Evolutionary conservation across 2,888 invertebrate species (phyloP).

Genomic region (Leptinotarsa juncta): DNA sequence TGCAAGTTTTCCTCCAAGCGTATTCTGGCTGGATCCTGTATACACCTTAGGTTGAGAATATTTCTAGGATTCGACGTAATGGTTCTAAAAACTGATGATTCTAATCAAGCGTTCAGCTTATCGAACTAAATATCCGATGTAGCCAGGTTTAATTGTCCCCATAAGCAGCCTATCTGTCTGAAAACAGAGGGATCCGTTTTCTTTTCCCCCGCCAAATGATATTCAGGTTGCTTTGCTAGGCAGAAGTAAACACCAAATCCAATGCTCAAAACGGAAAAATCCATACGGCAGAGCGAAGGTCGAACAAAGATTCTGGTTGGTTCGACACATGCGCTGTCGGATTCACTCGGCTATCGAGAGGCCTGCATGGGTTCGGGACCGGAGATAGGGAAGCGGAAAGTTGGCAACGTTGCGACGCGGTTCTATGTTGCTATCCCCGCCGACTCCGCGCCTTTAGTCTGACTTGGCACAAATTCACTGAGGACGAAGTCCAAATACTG

Average conservation of each 20-base stretch:
- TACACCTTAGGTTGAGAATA: not conserved
- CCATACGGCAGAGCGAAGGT: constrained; percentile 43
- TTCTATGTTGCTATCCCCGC: constrained; percentile 37
- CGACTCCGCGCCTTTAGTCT: constrained; percentile 20
- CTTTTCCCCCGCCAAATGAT: not conserved
- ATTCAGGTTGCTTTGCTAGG: constrained; percentile 11
- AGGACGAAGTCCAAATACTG: constrained; percentile 44
- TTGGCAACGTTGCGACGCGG: constrained; percentile 43
- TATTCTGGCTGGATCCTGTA: not conserved
- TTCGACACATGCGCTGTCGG: constrained; percentile 35
- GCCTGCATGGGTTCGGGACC: constrained; percentile 26
- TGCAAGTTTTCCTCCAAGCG: too few relatives aligned
- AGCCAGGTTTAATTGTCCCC: not conserved
- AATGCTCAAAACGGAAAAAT: constrained; percentile 43
- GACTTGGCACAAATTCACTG: constrained; percentile 30
- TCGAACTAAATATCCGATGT: not conserved
- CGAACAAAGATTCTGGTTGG: constrained; percentile 28
- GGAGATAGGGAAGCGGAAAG: not conserved
- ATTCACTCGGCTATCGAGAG: constrained; percentile 6
- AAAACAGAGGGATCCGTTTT: not conserved
- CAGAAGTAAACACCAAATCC: not conserved
- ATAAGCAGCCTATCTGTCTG: not conserved
- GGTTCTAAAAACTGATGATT: too few relatives aligned
- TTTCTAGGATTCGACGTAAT: too few relatives aligned
- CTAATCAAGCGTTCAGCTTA: too few relatives aligned